A percentile compares a stretch with the other conserved stretches of the same genome.
phyloP scores from a whole-genome alignment of 1,140 invertebrate genomes.

The Trichonephila clavipes region DNA sequence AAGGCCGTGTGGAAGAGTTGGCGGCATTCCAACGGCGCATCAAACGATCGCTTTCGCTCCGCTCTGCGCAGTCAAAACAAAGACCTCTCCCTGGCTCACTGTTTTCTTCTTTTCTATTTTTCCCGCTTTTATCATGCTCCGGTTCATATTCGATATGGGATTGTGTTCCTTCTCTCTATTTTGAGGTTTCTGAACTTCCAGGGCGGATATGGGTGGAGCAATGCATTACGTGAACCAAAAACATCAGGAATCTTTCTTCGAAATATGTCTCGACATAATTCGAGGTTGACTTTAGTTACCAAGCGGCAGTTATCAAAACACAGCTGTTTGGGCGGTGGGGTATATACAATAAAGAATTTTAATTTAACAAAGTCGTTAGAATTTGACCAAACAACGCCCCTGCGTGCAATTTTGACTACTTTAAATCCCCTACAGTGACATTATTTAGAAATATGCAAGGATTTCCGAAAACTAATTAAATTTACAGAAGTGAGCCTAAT shows the following conservation, averaged over 20 bases:
- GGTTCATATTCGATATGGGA: not conserved
- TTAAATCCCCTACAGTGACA: too few relatives aligned
- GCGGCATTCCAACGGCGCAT: constrained; percentile 41
- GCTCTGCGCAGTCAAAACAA: constrained; percentile 73
- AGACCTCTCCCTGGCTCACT: not conserved
- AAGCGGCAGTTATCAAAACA: not conserved
- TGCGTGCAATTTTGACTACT: too few relatives aligned
- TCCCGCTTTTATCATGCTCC: not conserved
- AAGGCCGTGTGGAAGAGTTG: constrained; percentile 57
- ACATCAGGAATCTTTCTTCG: not conserved
- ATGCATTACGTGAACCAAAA: not conserved
- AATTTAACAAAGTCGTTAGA: too few relatives aligned
- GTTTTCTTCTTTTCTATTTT: not conserved
- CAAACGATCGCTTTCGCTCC: not conserved
- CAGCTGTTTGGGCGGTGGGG: too few relatives aligned
- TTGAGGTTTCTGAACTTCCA: constrained; percentile 35
- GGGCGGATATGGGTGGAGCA: constrained; percentile 20
- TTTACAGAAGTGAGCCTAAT: too few relatives aligned
- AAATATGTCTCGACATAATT: constrained; percentile 15
- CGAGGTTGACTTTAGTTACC: not conserved
- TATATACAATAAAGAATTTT: too few relatives aligned
- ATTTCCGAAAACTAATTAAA: too few relatives aligned
- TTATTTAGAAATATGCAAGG: too few relatives aligned
- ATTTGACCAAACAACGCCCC: too few relatives aligned
- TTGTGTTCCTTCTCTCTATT: not conserved